Percentiles rank a stretch among this genome's conserved stretches.
phyloP scores from a whole-genome alignment of 2,888 invertebrate species.

The Noctuana brunneofusca region DNA sequence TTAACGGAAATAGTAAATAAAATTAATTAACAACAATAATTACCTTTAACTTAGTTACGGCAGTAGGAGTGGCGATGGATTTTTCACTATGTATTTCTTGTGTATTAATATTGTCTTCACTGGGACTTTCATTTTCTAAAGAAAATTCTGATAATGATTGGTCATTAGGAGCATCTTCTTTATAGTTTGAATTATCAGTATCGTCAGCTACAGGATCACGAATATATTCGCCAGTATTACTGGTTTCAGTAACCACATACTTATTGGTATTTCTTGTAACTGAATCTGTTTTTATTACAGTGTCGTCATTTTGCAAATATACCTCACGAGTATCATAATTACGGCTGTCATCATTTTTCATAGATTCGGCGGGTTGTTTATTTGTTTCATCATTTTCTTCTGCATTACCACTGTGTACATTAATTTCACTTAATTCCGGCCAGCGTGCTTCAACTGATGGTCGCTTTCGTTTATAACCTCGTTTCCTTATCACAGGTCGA shows the following conservation, averaged over 20 bases:
- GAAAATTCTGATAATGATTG: slow-evolving; percentile 67
- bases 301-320: slow-evolving; percentile 10
- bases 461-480: slow-evolving; percentile 62
- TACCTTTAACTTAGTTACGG: slow-evolving; percentile 50
- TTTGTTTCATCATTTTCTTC: slow-evolving; percentile 21
- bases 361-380: slow-evolving; percentile 19
- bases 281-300: slow-evolving; percentile 7
- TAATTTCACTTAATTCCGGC: slow-evolving; percentile 58
- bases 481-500: slow-evolving; percentile 58
- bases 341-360: background rate
- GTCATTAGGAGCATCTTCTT: slow-evolving; percentile 45
- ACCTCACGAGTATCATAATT: slow-evolving; percentile 12
- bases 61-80: slow-evolving; percentile 36
- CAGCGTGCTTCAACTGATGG: slow-evolving; percentile 50
- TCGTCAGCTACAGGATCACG: slow-evolving; percentile 6
- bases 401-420: slow-evolving; percentile 32
- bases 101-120: slow-evolving; percentile 25
- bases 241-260: background rate
- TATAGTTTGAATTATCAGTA: slow-evolving; percentile 7
- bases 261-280: background rate
- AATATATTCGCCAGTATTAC: slow-evolving; percentile 4
- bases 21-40: too few relatives aligned
- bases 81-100: slow-evolving; percentile 43
- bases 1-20: background rate
- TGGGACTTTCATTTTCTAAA: slow-evolving; percentile 43